Evolutionary conservation across 2,888 invertebrate genomes (phyloP).

Genomic region (Amphimallon solstitiale): DNA sequence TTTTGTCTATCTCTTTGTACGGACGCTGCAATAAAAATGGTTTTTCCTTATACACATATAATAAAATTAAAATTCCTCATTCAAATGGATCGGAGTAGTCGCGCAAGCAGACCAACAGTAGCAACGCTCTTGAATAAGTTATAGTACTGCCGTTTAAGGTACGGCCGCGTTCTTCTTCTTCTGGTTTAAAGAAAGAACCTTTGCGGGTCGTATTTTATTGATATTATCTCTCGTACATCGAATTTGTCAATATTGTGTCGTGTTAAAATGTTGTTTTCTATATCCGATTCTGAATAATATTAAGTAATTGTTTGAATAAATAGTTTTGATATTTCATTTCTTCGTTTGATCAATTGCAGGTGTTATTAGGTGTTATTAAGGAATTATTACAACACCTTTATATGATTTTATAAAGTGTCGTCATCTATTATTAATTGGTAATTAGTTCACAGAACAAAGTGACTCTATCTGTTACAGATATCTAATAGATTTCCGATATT

Average conservation of each 20-base stretch:
- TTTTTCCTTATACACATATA: constrained; percentile 20
- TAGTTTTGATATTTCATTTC: too few relatives aligned
- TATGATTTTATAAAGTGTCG: too few relatives aligned
- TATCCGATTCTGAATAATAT: background rate
- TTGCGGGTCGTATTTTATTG: constrained; percentile 5
- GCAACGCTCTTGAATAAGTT: constrained; percentile 21
- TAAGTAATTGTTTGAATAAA: too few relatives aligned
- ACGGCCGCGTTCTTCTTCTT: background rate
- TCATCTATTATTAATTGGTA: too few relatives aligned
- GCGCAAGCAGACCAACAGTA: constrained; percentile 14
- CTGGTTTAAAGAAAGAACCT: too few relatives aligned
- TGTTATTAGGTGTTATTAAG: too few relatives aligned
- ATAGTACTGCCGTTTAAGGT: constrained; percentile 22
- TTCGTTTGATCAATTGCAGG: too few relatives aligned
- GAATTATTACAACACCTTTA: too few relatives aligned
- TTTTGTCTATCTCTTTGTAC: background rate
- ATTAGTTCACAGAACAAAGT: too few relatives aligned
- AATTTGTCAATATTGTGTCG: constrained; percentile 33
- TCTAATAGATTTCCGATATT: too few relatives aligned
- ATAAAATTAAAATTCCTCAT: constrained; percentile 30
- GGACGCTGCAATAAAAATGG: constrained; percentile 11
- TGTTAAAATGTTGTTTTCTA: constrained; percentile 11
- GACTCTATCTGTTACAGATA: too few relatives aligned
- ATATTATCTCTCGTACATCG: constrained; percentile 17
- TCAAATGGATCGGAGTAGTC: background rate